Percentiles rank a stretch among this genome's conserved stretches.
These are phyloP conservation scores for Heteronetta atricapilla DNA, from an alignment of 2,113 vertebrate genomes.

Conservation along the genomic window DNA sequence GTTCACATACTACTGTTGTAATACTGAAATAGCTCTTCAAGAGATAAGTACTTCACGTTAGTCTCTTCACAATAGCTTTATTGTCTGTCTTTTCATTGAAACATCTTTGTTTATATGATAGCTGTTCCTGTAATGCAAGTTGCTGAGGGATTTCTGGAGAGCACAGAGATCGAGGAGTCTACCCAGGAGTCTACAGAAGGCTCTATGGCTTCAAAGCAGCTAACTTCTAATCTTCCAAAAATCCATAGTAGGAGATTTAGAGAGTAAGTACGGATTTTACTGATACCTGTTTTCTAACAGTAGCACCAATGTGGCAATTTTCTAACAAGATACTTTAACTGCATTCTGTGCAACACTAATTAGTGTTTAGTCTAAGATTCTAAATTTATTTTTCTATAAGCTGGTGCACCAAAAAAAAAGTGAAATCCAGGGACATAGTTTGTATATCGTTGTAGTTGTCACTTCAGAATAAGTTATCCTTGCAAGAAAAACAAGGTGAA, in stretches of 20 bases:
- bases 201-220: background rate
- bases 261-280: constrained; percentile 83
- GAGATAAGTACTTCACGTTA: background rate
- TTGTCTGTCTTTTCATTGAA: background rate
- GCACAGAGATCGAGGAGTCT: background rate
- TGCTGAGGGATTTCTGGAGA: constrained; percentile 36
- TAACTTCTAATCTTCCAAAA: constrained; percentile 75
- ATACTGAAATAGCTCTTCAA: background rate
- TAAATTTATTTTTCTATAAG: background rate
- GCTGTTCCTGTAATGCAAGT: background rate
- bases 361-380: background rate
- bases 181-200: constrained; percentile 12
- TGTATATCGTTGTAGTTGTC: background rate
- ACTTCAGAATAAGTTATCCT: background rate
- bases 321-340: background rate
- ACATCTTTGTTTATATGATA: constrained; percentile 9
- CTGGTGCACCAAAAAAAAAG: background rate
- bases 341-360: background rate
- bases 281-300: background rate
- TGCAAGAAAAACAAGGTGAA: background rate
- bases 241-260: constrained; percentile 96
- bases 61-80: background rate
- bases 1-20: background rate
- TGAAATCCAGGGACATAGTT: background rate
- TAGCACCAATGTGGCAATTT: fast-evolving